Conservation (phyloP, 2,113 vertebrate species). For the Phrynocephalus versicolor region DNA sequence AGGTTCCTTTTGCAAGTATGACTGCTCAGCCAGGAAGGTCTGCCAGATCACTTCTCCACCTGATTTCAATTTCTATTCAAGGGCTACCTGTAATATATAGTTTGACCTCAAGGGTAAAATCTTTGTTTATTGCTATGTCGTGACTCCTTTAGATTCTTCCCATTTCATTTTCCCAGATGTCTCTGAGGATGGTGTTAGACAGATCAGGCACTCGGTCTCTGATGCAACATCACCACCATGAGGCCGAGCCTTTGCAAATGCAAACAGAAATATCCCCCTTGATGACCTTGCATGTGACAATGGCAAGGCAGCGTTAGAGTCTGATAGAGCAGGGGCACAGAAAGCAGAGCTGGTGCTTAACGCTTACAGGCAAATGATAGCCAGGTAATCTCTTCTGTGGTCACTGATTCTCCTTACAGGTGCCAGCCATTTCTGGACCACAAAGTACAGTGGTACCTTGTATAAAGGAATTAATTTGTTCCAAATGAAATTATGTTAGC, state of each 20-base stretch:
- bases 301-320: background rate
- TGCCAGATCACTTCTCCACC: no score
- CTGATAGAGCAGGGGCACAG: background rate
- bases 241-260: rapidly evolving
- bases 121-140: slow-evolving; percentile 14
- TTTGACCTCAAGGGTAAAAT: background rate
- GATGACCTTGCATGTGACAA: background rate
- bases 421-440: background rate
- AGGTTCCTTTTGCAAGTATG: no score
- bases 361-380: background rate
- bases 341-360: background rate
- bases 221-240: slow-evolving; percentile 6
- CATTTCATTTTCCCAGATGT: slow-evolving; percentile 16
- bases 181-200: background rate
- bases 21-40: no score
- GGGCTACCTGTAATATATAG: no score
- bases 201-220: slow-evolving; percentile 35
- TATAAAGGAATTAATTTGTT: no score
- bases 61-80: no score
- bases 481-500: no score
- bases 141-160: background rate
- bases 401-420: rapidly evolving
- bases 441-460: no score
- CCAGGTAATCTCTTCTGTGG: background rate
- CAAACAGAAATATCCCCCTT: background rate